Percentiles rank a stretch among this genome's conserved stretches.
These are phyloP conservation scores for Thyatira batis DNA, from an alignment of 2,888 invertebrate species.

Conservation along the genomic window DNA sequence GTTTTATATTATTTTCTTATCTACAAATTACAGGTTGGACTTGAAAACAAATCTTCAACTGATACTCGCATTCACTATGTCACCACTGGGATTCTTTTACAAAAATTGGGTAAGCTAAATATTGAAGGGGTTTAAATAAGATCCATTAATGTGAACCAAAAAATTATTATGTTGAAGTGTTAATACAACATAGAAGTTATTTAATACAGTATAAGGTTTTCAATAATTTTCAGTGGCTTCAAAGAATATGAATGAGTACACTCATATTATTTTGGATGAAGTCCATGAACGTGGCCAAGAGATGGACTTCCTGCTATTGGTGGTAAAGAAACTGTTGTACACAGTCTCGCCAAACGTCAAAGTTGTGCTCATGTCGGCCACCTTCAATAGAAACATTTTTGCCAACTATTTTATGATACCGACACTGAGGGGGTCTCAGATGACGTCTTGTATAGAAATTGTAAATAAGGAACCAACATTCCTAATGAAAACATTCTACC, in stretches of 20 bases:
- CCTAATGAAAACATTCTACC: slow-evolving; percentile 84
- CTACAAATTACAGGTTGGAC: slow-evolving; percentile 83
- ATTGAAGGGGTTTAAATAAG: too few relatives aligned
- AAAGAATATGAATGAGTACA: slow-evolving; percentile 89
- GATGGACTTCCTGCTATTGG: slow-evolving; percentile 93
- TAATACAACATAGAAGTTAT: too few relatives aligned
- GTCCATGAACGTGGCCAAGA: slow-evolving; percentile 96
- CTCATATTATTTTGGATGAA: slow-evolving; percentile 96
- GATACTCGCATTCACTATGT: slow-evolving; percentile 92
- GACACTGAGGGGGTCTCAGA: slow-evolving; percentile 43
- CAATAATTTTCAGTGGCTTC: slow-evolving; percentile 78
- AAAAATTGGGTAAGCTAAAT: slow-evolving; percentile 82
- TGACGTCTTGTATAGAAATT: slow-evolving; percentile 70
- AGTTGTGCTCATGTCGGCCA: slow-evolving; percentile 95
- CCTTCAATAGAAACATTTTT: slow-evolving; percentile 89
- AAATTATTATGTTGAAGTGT: too few relatives aligned
- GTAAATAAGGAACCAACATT: slow-evolving; percentile 74
- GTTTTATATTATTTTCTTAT: not conserved
- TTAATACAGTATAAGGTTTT: too few relatives aligned
- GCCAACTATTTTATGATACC: slow-evolving; percentile 84
- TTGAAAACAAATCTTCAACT: slow-evolving; percentile 81
- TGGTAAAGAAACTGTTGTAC: slow-evolving; percentile 89
- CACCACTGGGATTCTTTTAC: slow-evolving; percentile 94
- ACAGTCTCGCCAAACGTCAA: slow-evolving; percentile 71
- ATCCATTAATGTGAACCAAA: too few relatives aligned